These are phyloP conservation scores for Percina caprodes DNA, from an alignment of 2,113 vertebrate species.

Conservation along the genomic window DNA sequence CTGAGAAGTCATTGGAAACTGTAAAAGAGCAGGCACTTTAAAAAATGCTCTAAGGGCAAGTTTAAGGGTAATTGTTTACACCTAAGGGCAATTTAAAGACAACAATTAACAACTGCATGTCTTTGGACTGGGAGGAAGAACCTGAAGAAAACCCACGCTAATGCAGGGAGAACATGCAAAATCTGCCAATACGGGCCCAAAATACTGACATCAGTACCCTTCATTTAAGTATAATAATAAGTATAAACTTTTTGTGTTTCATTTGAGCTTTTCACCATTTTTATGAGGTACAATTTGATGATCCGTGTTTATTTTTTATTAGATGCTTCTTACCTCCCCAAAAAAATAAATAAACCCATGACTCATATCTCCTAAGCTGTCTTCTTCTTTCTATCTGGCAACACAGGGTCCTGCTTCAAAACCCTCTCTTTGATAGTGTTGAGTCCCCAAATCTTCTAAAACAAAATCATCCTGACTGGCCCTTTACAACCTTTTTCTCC, in stretches of 20 bases:
- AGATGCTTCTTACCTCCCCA: neutral
- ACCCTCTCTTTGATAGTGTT: constrained; percentile 25
- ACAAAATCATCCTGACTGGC: constrained; percentile 41
- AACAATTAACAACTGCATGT: no score
- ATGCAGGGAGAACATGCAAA: no score
- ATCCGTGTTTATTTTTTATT: neutral
- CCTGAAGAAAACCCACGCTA: no score
- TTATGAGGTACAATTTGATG: neutral
- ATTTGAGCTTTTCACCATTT: no score
- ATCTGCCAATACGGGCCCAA: no score
- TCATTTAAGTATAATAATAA: neutral
- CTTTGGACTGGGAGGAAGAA: no score
- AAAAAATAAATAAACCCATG: constrained; percentile 23
- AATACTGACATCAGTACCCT: neutral
- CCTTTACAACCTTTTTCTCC: constrained; percentile 51
- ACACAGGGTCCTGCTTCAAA: constrained; percentile 6
- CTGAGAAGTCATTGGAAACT: no score
- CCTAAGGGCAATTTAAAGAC: no score
- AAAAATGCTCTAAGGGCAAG: no score
- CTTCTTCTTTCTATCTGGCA: constrained; percentile 20
- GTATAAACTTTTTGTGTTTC: no score
- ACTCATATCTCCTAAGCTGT: constrained; percentile 25
- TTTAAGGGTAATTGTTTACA: no score
- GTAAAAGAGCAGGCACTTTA: no score
- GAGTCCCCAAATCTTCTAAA: constrained; percentile 56